Percentiles rank a stretch among this genome's conserved stretches.
These are phyloP conservation scores for Ovis aries DNA, from an alignment of 2,113 vertebrate genomes.

Conservation along the genomic window DNA sequence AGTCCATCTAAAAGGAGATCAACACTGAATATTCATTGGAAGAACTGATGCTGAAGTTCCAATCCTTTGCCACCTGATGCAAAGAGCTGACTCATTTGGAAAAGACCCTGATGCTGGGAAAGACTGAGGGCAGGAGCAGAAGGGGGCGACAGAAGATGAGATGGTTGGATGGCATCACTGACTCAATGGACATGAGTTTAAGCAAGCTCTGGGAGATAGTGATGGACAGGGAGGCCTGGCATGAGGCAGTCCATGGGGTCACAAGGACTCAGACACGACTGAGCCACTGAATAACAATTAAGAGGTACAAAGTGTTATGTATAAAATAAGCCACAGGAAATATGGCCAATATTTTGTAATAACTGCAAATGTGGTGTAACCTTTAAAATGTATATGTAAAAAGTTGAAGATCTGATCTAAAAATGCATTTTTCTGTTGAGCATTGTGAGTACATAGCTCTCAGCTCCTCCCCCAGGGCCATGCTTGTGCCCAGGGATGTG, in stretches of 20 bases:
- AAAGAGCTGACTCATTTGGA: not conserved
- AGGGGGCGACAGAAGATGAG: not conserved
- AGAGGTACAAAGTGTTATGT: not conserved
- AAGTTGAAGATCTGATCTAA: not conserved
- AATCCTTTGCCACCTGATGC: not conserved
- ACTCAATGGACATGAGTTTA: not conserved
- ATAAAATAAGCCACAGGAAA: not conserved
- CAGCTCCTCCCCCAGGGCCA: rapidly evolving
- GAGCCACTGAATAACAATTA: not conserved
- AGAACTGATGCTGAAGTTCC: not conserved
- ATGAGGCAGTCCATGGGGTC: not conserved
- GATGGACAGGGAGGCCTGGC: not conserved
- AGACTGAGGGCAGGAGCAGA: not conserved
- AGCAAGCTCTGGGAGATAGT: not conserved
- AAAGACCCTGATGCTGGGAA: not conserved
- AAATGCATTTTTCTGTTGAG: not conserved
- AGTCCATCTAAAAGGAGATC: not conserved
- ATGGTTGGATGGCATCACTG: not conserved
- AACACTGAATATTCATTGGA: not conserved
- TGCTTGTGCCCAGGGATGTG: rapidly evolving
- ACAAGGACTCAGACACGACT: not conserved
- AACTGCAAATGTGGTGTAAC: not conserved
- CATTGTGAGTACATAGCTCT: not conserved
- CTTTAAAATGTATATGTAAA: not conserved
- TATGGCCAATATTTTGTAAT: not conserved